Percentiles rank a stretch among this genome's conserved stretches.
Evolutionary conservation across 2,113 vertebrate genomes (phyloP).

Genomic region (Acrocephalus kingi): DNA sequence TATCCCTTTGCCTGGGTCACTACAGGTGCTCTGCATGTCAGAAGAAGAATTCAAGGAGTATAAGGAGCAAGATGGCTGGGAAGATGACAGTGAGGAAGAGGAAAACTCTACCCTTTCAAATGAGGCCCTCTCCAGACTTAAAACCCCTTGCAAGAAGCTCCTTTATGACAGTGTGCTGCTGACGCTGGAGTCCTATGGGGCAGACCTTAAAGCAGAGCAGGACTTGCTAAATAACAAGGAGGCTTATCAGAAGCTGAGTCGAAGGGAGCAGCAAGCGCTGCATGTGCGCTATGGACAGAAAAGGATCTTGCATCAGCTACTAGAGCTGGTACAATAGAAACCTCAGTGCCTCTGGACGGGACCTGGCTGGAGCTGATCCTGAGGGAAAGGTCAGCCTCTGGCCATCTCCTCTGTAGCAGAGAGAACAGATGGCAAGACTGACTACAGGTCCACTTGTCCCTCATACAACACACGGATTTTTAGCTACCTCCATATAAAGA

Average conservation of each 20-base stretch:
- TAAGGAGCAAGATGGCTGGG: conserved; percentile 83
- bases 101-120: conserved; percentile 74
- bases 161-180: conserved; percentile 76
- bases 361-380: neutral
- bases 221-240: conserved; percentile 70
- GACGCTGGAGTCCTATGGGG: conserved; percentile 76
- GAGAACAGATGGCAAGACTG: neutral
- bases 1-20: neutral
- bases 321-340: conserved; percentile 72
- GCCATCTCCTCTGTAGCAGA: neutral
- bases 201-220: conserved; percentile 73
- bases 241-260: conserved; percentile 66
- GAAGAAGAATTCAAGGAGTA: conserved; percentile 83
- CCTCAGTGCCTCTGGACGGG: neutral
- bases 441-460: neutral
- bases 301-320: conserved; percentile 80
- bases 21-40: conserved; percentile 88
- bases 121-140: conserved; percentile 76
- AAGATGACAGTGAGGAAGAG: conserved; percentile 73
- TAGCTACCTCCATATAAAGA: neutral
- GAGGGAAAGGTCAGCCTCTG: neutral
- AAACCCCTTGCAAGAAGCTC: conserved; percentile 77
- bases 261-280: conserved; percentile 82
- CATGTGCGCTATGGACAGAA: conserved; percentile 91
- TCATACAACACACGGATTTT: neutral